Percentiles rank a stretch among this genome's conserved stretches.
phyloP scores from a whole-genome alignment of 1,140 invertebrate species.

The Pogonomyrmex barbatus region DNA sequence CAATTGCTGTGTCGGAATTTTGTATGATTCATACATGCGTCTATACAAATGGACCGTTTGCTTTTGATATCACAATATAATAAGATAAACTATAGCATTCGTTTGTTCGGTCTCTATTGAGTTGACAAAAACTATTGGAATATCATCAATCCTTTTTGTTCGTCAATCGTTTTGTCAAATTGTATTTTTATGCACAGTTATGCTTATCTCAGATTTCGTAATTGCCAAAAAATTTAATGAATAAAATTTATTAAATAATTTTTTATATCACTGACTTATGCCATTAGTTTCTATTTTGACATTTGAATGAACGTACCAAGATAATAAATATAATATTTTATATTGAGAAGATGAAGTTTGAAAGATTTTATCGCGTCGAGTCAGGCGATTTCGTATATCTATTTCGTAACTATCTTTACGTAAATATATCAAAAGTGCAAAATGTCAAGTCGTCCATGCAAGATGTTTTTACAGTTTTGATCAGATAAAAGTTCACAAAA shows the following conservation, averaged over 20 bases:
- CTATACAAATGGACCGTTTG: slow-evolving; percentile 58
- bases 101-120: slow-evolving; percentile 12
- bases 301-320: not conserved
- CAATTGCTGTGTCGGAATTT: slow-evolving; percentile 4
- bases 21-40: slow-evolving; percentile 50
- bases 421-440: slow-evolving; percentile 67
- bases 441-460: slow-evolving; percentile 50
- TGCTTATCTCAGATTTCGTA: not conserved
- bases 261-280: not conserved
- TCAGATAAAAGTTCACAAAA: slow-evolving; percentile 39
- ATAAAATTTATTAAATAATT: slow-evolving; percentile 3
- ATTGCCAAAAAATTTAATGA: not conserved
- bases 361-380: slow-evolving; percentile 53
- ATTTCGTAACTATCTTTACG: slow-evolving; percentile 68
- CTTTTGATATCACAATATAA: slow-evolving; percentile 55
- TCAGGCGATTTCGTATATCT: slow-evolving; percentile 53
- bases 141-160: not conserved
- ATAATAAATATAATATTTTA: slow-evolving; percentile 58
- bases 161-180: not conserved
- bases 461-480: slow-evolving; percentile 55
- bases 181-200: not conserved
- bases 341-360: slow-evolving; percentile 13
- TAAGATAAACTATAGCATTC: slow-evolving; percentile 22
- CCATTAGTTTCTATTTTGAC: not conserved
- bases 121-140: slow-evolving; percentile 35